Conservation (phyloP, 2,113 vertebrate genomes). For the Rattus rattus region DNA sequence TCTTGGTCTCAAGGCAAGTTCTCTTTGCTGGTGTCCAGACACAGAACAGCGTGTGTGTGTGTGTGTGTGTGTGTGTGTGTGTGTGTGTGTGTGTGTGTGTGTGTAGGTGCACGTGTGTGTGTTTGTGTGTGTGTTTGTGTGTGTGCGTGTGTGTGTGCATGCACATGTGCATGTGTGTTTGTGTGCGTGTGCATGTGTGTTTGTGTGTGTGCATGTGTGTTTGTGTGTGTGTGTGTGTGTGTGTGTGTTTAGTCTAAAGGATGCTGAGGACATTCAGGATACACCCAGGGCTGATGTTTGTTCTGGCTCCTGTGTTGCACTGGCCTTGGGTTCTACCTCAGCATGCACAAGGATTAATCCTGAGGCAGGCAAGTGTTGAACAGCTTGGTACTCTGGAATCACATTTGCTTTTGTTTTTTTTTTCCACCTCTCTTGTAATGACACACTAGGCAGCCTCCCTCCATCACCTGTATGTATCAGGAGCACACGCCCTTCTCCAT, state of each 20-base stretch:
- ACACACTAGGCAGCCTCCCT: background rate
- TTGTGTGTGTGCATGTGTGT: too few species aligned
- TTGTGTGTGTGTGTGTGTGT: too few species aligned
- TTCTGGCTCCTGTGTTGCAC: rapidly evolving
- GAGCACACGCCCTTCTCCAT: background rate
- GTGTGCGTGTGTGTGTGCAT: too few species aligned
- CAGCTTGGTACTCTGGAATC: background rate
- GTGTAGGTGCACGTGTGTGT: too few species aligned
- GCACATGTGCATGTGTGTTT: too few species aligned
- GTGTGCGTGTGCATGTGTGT: background rate
- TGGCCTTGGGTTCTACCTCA: background rate
- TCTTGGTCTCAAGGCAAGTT: background rate
- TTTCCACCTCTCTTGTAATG: background rate
- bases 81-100: background rate
- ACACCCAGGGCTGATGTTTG: rapidly evolving
- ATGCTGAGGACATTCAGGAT: background rate
- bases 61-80: too few species aligned
- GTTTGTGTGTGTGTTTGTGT: too few species aligned
- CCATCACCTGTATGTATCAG: background rate
- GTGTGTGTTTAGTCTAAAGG: background rate
- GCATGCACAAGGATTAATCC: rapidly evolving
- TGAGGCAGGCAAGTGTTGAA: background rate
- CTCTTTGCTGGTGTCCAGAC: background rate
- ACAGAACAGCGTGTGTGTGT: background rate
- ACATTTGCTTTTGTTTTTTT: background rate